These are phyloP conservation scores for Pseudocheirus occidentalis DNA, from an alignment of 2,797 vertebrate genomes.

Conservation along the genomic window DNA sequence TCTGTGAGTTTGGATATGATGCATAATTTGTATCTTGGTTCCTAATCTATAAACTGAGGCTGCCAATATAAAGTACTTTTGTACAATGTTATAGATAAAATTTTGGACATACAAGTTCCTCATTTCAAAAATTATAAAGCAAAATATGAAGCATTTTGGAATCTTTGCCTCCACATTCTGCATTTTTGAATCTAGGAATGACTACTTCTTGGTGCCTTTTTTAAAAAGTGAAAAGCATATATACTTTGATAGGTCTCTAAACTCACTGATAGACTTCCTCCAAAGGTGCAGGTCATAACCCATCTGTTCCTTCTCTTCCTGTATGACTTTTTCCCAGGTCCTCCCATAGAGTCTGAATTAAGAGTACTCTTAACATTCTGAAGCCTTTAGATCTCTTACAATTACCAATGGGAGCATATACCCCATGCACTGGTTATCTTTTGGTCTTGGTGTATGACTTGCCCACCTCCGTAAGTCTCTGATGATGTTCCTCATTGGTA, in stretches of 20 bases:
- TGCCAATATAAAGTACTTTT: neutral
- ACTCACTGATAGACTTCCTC: neutral
- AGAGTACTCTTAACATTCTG: neutral
- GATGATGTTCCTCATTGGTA: neutral
- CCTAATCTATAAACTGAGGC: neutral
- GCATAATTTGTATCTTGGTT: neutral
- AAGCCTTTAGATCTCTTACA: neutral
- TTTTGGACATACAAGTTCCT: neutral
- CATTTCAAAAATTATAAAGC: neutral
- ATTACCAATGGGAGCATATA: neutral
- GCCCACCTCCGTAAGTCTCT: neutral
- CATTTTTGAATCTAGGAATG: neutral
- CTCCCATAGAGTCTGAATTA: neutral
- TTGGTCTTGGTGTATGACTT: neutral
- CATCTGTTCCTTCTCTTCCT: neutral
- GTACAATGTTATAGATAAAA: neutral
- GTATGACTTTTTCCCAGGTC: neutral
- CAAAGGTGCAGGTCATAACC: neutral
- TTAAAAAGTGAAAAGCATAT: neutral
- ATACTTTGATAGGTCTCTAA: neutral
- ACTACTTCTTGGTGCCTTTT: neutral
- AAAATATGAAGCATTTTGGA: neutral
- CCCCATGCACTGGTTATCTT: neutral
- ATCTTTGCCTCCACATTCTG: neutral
- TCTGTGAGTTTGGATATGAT: neutral